These are phyloP conservation scores for Anoplolepis gracilipes DNA, from an alignment of 1,140 invertebrate species.

Conservation along the genomic window DNA sequence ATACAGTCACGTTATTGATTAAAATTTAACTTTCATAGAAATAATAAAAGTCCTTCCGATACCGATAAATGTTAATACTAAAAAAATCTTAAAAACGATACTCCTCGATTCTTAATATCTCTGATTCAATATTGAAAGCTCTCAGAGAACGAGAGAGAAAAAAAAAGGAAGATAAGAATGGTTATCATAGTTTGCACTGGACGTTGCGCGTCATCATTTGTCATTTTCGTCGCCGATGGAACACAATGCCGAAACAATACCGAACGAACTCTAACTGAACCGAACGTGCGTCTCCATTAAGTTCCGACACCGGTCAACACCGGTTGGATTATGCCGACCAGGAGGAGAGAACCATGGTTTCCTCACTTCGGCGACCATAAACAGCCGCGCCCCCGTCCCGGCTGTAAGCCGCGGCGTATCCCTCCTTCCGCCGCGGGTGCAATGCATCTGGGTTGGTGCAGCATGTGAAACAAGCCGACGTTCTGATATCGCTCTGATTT, in stretches of 20 bases:
- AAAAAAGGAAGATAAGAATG: too few species aligned
- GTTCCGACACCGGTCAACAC: constrained; percentile 45
- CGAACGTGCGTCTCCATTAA: constrained; percentile 72
- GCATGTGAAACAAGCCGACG: constrained; percentile 68
- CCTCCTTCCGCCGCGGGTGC: constrained; percentile 55
- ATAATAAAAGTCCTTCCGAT: background rate
- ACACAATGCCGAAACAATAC: background rate
- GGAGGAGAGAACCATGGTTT: constrained; percentile 38
- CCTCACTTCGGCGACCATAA: constrained; percentile 65
- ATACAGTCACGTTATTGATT: background rate
- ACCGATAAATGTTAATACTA: too few species aligned
- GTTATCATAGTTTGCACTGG: background rate
- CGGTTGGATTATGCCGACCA: constrained; percentile 22
- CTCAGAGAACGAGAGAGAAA: too few species aligned
- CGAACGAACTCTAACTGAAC: constrained; percentile 66
- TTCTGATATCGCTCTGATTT: constrained; percentile 75
- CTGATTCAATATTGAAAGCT: too few species aligned
- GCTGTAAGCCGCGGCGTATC: background rate
- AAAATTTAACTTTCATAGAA: background rate
- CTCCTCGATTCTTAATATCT: background rate
- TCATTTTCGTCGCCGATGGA: constrained; percentile 6
- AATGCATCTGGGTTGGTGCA: constrained; percentile 70
- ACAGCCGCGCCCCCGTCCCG: constrained; percentile 46
- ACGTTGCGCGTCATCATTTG: background rate
- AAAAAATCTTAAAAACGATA: background rate